A percentile compares a stretch with the other conserved stretches of the same genome.
Conservation (phyloP, 2,113 vertebrate genomes). For the Nerophis lumbriciformis region DNA sequence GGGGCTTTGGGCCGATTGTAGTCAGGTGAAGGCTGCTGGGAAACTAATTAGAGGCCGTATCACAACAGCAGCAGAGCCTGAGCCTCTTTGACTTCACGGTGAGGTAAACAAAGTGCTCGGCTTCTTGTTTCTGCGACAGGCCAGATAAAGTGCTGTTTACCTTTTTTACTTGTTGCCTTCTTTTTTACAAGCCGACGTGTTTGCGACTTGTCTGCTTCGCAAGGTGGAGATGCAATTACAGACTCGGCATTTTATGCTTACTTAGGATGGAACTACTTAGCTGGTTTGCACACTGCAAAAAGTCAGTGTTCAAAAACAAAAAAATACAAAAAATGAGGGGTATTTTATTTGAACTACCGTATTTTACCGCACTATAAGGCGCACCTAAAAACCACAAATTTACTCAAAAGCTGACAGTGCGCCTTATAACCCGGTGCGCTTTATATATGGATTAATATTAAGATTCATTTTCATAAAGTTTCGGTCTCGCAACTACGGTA, state of each 20-base stretch:
- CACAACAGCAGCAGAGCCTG: conserved; percentile 48
- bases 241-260: conserved; percentile 33
- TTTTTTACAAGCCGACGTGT: conserved; percentile 4
- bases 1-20: conserved; percentile 5
- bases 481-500: no score
- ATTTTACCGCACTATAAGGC: no score
- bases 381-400: no score
- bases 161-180: neutral
- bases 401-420: no score
- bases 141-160: conserved; percentile 58
- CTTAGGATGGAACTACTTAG: conserved; percentile 21
- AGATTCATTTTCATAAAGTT: no score
- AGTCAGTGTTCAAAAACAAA: neutral
- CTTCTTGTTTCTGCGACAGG: conserved; percentile 57
- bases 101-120: conserved; percentile 60
- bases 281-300: conserved; percentile 1
- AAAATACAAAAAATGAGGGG: no score
- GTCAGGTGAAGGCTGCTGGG: conserved; percentile 55
- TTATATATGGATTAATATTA: no score
- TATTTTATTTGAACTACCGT: no score
- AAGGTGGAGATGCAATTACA: neutral
- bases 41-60: conserved; percentile 61
- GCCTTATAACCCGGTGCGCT: no score
- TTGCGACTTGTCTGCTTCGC: conserved; percentile 34
- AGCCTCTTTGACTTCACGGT: conserved; percentile 49